Percentiles rank a stretch among this genome's conserved stretches.
These are phyloP conservation scores for Nemopilema nomurai DNA, from an alignment of 30 jellyfish, hydroid and myxozoan genomes.

Conservation along the genomic window DNA sequence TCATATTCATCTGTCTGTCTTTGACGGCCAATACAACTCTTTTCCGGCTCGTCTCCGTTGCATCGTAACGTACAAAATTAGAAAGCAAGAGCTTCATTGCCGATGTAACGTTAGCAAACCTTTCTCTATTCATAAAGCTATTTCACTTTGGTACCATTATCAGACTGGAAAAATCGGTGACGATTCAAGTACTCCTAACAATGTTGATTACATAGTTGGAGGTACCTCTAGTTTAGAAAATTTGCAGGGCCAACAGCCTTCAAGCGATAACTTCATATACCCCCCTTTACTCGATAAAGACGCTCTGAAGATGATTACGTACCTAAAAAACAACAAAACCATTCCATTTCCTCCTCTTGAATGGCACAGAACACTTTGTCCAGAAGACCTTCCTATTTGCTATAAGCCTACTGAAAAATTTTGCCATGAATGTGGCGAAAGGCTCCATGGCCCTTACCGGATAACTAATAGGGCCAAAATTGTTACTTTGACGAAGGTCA, in stretches of 20 bases:
- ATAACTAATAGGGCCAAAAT: constrained; percentile 19
- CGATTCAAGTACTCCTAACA: not conserved
- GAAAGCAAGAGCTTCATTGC: constrained; percentile 26
- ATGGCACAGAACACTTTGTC: not conserved
- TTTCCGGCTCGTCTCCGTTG: constrained; percentile 17
- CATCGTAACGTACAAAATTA: constrained; percentile 15
- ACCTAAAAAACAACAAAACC: not conserved
- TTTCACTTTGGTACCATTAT: constrained; percentile 25
- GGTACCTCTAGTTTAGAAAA: not conserved
- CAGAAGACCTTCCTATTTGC: not conserved
- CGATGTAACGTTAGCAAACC: constrained; percentile 1
- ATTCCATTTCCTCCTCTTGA: constrained; percentile 12
- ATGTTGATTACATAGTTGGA: not conserved
- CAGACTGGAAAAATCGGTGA: constrained; percentile 6
- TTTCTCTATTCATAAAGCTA: constrained; percentile 33
- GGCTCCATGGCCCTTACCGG: constrained; percentile 13
- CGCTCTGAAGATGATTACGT: not conserved
- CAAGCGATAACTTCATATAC: not conserved
- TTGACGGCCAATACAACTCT: not conserved
- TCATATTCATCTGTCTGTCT: constrained; percentile 20
- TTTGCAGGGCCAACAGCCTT: not conserved
- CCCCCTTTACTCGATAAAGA: not conserved
- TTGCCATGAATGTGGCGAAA: constrained; percentile 24
- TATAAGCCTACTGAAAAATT: constrained; percentile 15
- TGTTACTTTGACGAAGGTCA: constrained; percentile 2